phyloP scores from a whole-genome alignment of 2,888 invertebrate genomes.

The Drosophila flavopinicola region DNA sequence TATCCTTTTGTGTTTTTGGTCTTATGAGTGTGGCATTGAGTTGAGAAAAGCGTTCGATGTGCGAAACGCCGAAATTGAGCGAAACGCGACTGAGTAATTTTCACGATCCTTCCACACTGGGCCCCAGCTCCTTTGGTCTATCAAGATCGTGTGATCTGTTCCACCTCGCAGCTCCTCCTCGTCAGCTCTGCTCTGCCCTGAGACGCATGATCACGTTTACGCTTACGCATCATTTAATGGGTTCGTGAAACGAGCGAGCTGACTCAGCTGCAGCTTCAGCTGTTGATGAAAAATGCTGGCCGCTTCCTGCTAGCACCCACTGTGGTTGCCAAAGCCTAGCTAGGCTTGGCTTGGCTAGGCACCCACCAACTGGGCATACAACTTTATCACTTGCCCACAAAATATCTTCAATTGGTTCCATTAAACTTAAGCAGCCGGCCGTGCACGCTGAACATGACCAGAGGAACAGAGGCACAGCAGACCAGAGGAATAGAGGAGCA shows the following conservation, averaged over 20 bases:
- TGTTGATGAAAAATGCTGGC: conserved; percentile 61
- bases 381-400: conserved; percentile 81
- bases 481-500: too few relatives aligned
- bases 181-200: neutral
- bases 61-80: conserved; percentile 8
- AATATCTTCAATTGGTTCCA: conserved; percentile 82
- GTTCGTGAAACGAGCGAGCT: conserved; percentile 54
- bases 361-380: conserved; percentile 73
- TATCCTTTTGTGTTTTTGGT: too few relatives aligned
- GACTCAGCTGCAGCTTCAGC: conserved; percentile 33
- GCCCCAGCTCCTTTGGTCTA: conserved; percentile 50
- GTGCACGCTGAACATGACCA: conserved; percentile 60
- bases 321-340: conserved; percentile 3
- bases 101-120: conserved; percentile 29
- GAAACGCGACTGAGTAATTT: conserved; percentile 26
- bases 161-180: neutral
- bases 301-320: conserved; percentile 45
- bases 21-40: too few relatives aligned
- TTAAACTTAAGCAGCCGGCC: conserved; percentile 75
- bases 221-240: conserved; percentile 76
- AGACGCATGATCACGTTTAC: conserved; percentile 73
- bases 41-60: neutral
- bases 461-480: too few relatives aligned
- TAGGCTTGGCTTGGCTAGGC: conserved; percentile 8
- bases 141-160: conserved; percentile 68